phyloP scores from a whole-genome alignment of 2,797 vertebrate species.

The Chrysolophus pictus region DNA sequence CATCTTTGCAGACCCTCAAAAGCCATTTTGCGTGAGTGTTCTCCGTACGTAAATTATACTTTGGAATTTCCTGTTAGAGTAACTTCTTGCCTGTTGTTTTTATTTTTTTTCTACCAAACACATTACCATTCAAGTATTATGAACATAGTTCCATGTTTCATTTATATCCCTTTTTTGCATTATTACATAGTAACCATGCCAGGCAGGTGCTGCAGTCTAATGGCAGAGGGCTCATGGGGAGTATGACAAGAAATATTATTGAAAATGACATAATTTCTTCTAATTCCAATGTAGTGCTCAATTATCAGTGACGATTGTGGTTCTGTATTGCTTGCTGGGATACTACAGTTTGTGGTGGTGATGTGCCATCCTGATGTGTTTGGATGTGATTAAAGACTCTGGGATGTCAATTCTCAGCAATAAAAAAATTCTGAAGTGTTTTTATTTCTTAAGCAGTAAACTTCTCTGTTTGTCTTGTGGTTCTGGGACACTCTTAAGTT shows the following conservation, averaged over 20 bases:
- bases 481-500: not conserved
- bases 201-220: not conserved
- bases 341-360: not conserved
- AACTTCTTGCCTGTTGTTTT: not conserved
- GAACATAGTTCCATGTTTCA: not conserved
- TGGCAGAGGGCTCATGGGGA: not conserved
- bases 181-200: fast-evolving
- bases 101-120: not conserved
- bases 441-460: not conserved
- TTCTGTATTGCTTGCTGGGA: not conserved
- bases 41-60: not conserved
- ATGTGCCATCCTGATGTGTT: not conserved
- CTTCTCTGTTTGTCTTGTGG: not conserved
- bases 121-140: fast-evolving
- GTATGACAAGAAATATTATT: not conserved
- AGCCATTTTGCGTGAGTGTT: fast-evolving
- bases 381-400: not conserved
- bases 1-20: not conserved
- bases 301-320: not conserved
- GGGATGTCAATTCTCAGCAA: not conserved
- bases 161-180: not conserved
- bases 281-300: not conserved
- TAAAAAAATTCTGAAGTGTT: not conserved
- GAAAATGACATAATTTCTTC: not conserved
- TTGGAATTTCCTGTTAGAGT: not conserved